Conservation (phyloP, 2,888 invertebrate genomes). For the Anarsia innoxiella region DNA sequence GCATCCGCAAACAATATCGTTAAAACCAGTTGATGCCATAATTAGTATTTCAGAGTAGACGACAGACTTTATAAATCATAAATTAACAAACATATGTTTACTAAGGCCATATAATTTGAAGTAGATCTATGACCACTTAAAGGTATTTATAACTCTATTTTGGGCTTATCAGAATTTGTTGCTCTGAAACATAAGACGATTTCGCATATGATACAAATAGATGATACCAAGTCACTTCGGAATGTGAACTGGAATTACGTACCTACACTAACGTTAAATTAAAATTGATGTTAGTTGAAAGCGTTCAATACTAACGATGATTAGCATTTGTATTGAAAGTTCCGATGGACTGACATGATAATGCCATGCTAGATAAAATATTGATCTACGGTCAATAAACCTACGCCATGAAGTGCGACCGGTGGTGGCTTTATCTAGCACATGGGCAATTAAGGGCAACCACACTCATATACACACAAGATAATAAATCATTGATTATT, state of each 20-base stretch:
- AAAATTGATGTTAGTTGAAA: slow-evolving; percentile 11
- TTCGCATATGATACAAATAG: slow-evolving; percentile 31
- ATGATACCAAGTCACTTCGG: slow-evolving; percentile 12
- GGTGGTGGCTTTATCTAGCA: slow-evolving; percentile 31
- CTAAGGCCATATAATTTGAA: not conserved
- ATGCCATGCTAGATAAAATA: slow-evolving; percentile 37
- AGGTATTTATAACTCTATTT: too few relatives aligned
- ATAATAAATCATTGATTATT: too few relatives aligned
- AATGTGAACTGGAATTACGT: not conserved
- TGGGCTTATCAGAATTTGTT: slow-evolving; percentile 46
- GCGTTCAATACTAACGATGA: slow-evolving; percentile 24
- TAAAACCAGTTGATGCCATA: slow-evolving; percentile 24
- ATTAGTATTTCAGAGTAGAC: slow-evolving; percentile 27
- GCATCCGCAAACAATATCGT: slow-evolving; percentile 36
- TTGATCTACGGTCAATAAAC: slow-evolving; percentile 45
- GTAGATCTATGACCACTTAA: not conserved
- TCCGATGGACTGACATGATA: slow-evolving; percentile 30
- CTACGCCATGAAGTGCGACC: slow-evolving; percentile 29
- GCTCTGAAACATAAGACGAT: slow-evolving; percentile 26
- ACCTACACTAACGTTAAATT: too few relatives aligned
- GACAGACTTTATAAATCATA: too few relatives aligned
- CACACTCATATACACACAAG: too few relatives aligned
- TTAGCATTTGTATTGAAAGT: slow-evolving; percentile 29
- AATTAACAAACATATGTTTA: too few relatives aligned
- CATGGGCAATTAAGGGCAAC: slow-evolving; percentile 43